These are phyloP conservation scores for Euzetes globulus DNA, from an alignment of 2,888 invertebrate species.

Conservation along the genomic window DNA sequence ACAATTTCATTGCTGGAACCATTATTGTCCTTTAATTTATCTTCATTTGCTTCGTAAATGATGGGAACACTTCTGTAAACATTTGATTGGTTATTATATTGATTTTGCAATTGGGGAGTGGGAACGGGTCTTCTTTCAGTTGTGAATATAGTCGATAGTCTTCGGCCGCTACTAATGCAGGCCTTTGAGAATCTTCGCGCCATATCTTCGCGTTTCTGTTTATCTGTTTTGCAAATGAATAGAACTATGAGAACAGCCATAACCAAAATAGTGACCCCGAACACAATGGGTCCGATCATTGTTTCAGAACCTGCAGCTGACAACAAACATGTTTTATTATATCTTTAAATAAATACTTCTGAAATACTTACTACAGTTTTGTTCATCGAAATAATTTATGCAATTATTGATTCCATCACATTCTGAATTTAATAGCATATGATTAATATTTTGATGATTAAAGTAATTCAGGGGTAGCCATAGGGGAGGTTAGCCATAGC, in stretches of 20 bases:
- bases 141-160: constrained; percentile 17
- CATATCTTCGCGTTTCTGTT: constrained; percentile 25
- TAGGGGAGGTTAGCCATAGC: too few species aligned
- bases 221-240: constrained; percentile 29
- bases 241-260: constrained; percentile 31
- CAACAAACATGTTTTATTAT: neutral
- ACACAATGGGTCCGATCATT: constrained; percentile 30
- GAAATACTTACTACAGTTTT: constrained; percentile 21
- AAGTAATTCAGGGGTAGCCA: too few species aligned
- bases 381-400: constrained; percentile 24
- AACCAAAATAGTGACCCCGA: constrained; percentile 8
- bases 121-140: neutral
- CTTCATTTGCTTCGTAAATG: neutral
- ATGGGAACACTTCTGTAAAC: constrained; percentile 21
- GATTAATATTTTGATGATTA: too few species aligned
- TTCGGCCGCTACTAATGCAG: constrained; percentile 22
- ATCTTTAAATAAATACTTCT: neutral
- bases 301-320: constrained; percentile 31
- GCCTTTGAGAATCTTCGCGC: constrained; percentile 29
- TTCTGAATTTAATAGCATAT: constrained; percentile 17
- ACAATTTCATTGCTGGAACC: neutral
- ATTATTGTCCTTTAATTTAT: neutral
- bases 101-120: neutral
- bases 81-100: neutral
- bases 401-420: constrained; percentile 36